Percentiles rank a stretch among this genome's conserved stretches.
phyloP scores from a whole-genome alignment of 2,797 vertebrate genomes.

The Falco naumanni region DNA sequence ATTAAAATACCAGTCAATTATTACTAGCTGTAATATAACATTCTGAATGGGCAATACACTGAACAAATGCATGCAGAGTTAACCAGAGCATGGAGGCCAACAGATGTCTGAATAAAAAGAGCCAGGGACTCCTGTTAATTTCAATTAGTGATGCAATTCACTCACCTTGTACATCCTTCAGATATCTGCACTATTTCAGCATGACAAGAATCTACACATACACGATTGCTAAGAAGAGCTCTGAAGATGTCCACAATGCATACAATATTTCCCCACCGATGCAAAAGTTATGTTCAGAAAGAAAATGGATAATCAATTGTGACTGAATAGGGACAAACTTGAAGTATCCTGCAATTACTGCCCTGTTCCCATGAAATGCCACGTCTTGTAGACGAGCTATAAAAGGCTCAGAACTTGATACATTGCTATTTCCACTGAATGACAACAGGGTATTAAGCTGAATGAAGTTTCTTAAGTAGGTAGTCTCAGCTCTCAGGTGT shows the following conservation, averaged over 20 bases:
- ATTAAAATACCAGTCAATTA: slow-evolving; percentile 60
- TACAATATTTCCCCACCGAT: background rate
- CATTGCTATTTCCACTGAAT: background rate
- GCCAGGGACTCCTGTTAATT: slow-evolving; percentile 23
- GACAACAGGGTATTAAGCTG: background rate
- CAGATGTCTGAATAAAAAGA: slow-evolving; percentile 26
- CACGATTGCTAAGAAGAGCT: background rate
- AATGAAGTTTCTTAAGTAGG: background rate
- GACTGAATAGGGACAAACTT: background rate
- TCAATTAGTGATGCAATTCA: background rate
- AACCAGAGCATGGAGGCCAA: slow-evolving; percentile 23
- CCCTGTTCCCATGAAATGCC: background rate
- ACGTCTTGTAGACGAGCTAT: background rate
- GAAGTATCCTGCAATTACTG: background rate
- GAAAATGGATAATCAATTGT: background rate
- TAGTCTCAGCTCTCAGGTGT: background rate
- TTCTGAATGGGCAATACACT: slow-evolving; percentile 6
- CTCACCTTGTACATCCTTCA: background rate
- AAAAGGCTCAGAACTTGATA: background rate
- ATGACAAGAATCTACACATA: background rate
- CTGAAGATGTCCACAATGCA: rapidly evolving
- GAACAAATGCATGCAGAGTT: slow-evolving; percentile 12
- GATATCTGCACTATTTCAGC: background rate
- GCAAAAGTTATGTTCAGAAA: background rate
- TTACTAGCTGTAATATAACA: slow-evolving; percentile 26